Evolutionary conservation across 2,113 vertebrate species (phyloP).

Genomic region (Phoxinus phoxinus): DNA sequence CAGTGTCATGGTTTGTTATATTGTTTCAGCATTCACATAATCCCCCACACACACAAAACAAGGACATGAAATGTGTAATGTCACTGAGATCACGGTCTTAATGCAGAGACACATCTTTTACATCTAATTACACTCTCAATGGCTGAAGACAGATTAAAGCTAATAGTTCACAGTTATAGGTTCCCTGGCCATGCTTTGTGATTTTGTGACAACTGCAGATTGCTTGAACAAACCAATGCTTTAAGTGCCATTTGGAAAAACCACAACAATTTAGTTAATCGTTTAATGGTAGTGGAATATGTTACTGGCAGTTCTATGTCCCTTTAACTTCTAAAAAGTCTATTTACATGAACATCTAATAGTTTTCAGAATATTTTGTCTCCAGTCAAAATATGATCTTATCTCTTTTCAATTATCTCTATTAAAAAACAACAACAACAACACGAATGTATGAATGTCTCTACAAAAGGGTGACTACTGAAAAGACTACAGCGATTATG

Average conservation of each 20-base stretch:
- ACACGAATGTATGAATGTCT: conserved; percentile 26
- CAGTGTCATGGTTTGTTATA: neutral
- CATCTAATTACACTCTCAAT: neutral
- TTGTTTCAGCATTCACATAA: neutral
- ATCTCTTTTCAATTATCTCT: neutral
- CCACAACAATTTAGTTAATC: conserved; percentile 22
- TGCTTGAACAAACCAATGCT: neutral
- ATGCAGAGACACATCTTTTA: neutral
- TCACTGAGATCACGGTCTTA: neutral
- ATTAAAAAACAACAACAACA: neutral
- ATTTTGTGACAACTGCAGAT: conserved; percentile 3
- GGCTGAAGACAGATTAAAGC: neutral
- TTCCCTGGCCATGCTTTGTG: neutral
- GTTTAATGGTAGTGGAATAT: conserved; percentile 36
- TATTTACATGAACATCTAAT: conserved; percentile 32
- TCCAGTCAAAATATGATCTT: neutral
- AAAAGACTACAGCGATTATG: conserved; percentile 37
- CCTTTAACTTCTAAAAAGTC: conserved; percentile 27
- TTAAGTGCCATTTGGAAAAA: conserved; percentile 22
- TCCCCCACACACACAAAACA: neutral
- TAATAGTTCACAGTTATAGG: conserved; percentile 11
- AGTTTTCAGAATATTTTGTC: conserved; percentile 1
- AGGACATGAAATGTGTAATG: neutral
- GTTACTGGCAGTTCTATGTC: conserved; percentile 41
- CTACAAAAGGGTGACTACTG: conserved; percentile 28